These are phyloP conservation scores for Vipera latastei DNA, from an alignment of 2,797 vertebrate species.

Conservation along the genomic window DNA sequence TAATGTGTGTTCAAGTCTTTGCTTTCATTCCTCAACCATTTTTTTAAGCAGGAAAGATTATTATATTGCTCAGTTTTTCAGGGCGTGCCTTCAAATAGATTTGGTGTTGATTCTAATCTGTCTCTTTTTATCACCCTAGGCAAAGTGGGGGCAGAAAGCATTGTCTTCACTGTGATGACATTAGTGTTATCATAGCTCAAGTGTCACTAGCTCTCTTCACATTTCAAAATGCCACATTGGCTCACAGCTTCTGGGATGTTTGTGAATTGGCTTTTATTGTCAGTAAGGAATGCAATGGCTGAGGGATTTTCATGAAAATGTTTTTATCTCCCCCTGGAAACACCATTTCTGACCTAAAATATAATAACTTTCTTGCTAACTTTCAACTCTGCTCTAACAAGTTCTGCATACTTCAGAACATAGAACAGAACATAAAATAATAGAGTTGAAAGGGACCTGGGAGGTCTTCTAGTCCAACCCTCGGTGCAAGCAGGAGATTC, in stretches of 20 bases:
- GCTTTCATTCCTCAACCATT: neutral
- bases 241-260: neutral
- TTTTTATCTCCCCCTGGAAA: neutral
- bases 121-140: neutral
- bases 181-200: neutral
- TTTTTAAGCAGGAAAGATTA: neutral
- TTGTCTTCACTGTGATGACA: neutral
- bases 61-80: neutral
- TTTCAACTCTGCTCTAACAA: neutral
- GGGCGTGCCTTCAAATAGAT: neutral
- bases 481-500: neutral
- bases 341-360: neutral
- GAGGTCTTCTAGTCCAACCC: neutral
- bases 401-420: neutral
- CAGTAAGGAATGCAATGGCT: neutral
- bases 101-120: neutral
- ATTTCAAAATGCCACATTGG: neutral
- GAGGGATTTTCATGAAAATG: neutral
- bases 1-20: neutral
- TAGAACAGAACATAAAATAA: neutral
- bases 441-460: neutral
- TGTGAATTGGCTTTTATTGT: neutral
- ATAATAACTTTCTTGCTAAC: neutral
- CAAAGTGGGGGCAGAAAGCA: neutral
- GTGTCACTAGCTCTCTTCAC: no score